Evolutionary conservation across 1,140 invertebrate species (phyloP), one percentile per base, ranked within the genome.

Genomic region (Carposina sasakii): DNA sequence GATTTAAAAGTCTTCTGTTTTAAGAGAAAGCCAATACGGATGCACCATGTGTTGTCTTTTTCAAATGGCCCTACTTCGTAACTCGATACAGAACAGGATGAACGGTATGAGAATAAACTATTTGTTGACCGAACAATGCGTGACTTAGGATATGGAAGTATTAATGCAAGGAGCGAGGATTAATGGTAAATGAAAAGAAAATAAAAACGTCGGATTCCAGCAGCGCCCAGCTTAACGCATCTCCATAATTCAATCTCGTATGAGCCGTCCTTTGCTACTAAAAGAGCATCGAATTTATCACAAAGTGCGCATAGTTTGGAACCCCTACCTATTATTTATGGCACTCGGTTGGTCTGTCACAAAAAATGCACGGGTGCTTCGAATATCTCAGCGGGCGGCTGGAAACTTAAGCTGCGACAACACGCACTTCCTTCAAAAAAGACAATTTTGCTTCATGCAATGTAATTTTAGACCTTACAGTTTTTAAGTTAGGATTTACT

Each of bases 301-400:
- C 77, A 76, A 81, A 72, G 73, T 71, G 60, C 67, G 63, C 63
- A 68, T 69, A 55, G 67, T 65, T 65, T 67, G 70, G 67, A 68
- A 75, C 77, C 77, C 79, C 75, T 78, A 73, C 75, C 77, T 84
- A 81, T 84, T 84, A 84, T 84, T 84, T 84, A 84, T 84, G 81
- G 81, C 71, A 76, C 61, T 81, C 73, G 65, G 69, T 81, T 79
- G 71, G 73, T 77, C 76, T 84, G 77, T 81, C 76, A 81, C 73
- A 81, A 81, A 84, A 83, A 84, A 84, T 61, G 62, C 75, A 68
- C 77, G 75, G 76, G 72, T 81, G 77, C 71, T 52, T 70, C 71
- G 70, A 78, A 81, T 76, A 71, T 72, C 81, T 76, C 81, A 84
- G 76, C 81, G 67, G 81, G 81, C 76, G 71, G 63, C 73, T 73